Evolutionary conservation across 1,140 invertebrate genomes (phyloP).

Genomic region (Macrobrachium nipponense): DNA sequence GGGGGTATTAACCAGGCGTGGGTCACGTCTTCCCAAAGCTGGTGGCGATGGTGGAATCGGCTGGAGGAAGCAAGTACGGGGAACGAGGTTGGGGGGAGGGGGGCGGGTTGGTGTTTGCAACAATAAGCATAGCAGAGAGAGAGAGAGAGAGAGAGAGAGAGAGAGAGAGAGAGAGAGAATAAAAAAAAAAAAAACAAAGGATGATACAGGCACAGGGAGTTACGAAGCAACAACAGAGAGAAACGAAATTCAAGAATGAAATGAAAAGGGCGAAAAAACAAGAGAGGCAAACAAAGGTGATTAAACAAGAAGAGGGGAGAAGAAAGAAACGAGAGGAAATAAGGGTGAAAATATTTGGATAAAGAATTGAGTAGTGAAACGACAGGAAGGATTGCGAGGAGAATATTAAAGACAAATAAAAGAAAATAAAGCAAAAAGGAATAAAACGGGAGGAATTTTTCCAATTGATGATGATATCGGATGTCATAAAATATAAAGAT

Average conservation of each 20-base stretch:
- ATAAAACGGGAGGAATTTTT: too few relatives aligned
- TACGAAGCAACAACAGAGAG: background rate
- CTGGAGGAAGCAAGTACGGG: slow-evolving; percentile 3
- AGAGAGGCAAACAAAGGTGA: background rate
- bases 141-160: slow-evolving; percentile 3
- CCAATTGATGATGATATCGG: too few relatives aligned
- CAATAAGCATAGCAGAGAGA: background rate
- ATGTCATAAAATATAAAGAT: background rate
- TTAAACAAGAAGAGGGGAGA: background rate
- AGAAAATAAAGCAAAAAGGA: too few relatives aligned
- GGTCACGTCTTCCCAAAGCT: slow-evolving; percentile 55
- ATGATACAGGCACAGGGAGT: background rate
- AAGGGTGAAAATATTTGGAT: background rate
- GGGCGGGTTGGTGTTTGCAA: background rate
- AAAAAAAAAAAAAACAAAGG: background rate
- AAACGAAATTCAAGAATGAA: background rate
- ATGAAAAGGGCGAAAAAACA: background rate
- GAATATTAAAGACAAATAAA: too few relatives aligned
- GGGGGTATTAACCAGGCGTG: slow-evolving; percentile 52
- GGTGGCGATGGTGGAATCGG: slow-evolving; percentile 45
- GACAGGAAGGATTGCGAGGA: background rate
- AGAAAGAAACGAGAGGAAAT: background rate
- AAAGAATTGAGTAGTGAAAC: slow-evolving; percentile 6
- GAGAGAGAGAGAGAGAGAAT: background rate
- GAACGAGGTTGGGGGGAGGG: background rate